Evolutionary conservation across 1,140 invertebrate genomes (phyloP), one percentile per base, ranked within the genome.

Genomic region (Papilio polyxenes): DNA sequence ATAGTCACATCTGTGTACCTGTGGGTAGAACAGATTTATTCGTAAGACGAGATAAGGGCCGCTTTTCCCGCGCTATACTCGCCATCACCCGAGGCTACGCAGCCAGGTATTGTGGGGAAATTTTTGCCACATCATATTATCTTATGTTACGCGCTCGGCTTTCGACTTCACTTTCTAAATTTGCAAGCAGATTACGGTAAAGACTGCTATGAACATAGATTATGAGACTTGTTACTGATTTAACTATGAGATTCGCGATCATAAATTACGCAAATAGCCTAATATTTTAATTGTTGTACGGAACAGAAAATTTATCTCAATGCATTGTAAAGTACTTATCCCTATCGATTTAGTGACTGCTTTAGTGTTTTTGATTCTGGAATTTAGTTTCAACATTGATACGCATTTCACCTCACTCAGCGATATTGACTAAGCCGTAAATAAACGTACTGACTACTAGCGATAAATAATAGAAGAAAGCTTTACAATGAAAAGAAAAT

Each of bases 161-260:
- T 93, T 93, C 91, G 87, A 88, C 82, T 84, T 72, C 85, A 87
- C 90, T 92, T 91, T 92, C 92, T 91, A 92, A 92, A 91, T 92
- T 87, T 88, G 75, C 86, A 84, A 86, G 90, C 89, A 92, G 89
- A 92, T 92, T 90, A 92, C 77, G 75, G 81, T 81, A 72, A 49
- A 82, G 76, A 82, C 65, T 53, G 83, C 82, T 56, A 37, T 77
- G 20, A 53, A 77, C 75, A 77, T 53, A 77, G 48, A 53, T 48
- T 75, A 48, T 48, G 40, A 75, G 20, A 53, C 15, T 23, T 2
- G 49, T 49, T 72, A 77, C 11, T 7, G 49, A 20, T 56, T 77
- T 53, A 77, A 77, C 20, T 72, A 65, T n/a, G n/a, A 31, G 23
- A 77, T 23, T n/a, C 3, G 6, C 20, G 48, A 53, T 56, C 9